Evolutionary conservation across 2,113 vertebrate species (phyloP).

Genomic region (Chionodraco myersi): DNA sequence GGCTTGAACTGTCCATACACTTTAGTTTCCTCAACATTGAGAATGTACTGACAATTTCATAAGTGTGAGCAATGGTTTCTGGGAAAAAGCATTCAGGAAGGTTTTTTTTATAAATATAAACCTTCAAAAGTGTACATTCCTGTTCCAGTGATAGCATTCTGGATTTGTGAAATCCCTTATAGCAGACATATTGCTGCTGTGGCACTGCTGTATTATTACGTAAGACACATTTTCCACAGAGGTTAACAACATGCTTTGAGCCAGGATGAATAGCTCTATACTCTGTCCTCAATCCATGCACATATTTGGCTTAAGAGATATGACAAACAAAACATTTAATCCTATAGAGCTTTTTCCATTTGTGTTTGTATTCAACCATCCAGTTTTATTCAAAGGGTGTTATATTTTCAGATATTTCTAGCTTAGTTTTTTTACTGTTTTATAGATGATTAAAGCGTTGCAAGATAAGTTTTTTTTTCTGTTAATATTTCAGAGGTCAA

Average conservation of each 20-base stretch:
- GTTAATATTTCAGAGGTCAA: slow-evolving; percentile 56
- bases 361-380: slow-evolving; percentile 13
- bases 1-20: background rate
- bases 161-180: slow-evolving; percentile 68
- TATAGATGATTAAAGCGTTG: slow-evolving; percentile 22
- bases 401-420: background rate
- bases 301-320: slow-evolving; percentile 27
- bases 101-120: slow-evolving; percentile 5
- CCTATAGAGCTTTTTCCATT: slow-evolving; percentile 31
- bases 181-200: slow-evolving; percentile 54
- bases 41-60: slow-evolving; percentile 13
- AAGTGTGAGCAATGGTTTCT: background rate
- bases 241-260: slow-evolving; percentile 68
- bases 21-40: background rate
- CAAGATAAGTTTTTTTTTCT: background rate
- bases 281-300: slow-evolving; percentile 51
- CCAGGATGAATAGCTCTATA: slow-evolving; percentile 52
- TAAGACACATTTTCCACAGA: slow-evolving; percentile 72
- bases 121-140: slow-evolving; percentile 41
- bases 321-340: slow-evolving; percentile 51
- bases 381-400: background rate
- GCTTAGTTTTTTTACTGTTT: background rate
- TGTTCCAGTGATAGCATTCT: slow-evolving; percentile 55
- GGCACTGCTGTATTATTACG: slow-evolving; percentile 64
- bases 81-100: background rate